Conservation (phyloP, 2,113 vertebrate genomes). For the Thamnophis sirtalis region DNA sequence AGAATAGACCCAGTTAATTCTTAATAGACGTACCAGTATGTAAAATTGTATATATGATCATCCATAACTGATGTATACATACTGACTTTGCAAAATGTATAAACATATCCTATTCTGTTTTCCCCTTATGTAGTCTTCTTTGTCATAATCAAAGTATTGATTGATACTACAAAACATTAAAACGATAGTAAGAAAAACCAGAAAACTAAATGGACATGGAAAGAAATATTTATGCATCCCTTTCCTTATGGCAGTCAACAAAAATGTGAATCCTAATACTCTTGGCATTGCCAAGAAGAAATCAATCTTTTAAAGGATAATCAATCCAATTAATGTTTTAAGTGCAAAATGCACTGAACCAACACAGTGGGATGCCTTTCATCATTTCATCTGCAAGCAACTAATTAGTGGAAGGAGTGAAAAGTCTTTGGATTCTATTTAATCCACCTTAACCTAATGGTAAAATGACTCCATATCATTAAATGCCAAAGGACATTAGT, state of each 20-base stretch:
- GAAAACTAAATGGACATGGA: not conserved
- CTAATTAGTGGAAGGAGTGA: constrained; percentile 53
- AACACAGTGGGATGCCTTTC: constrained; percentile 46
- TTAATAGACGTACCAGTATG: not conserved
- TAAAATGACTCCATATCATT: constrained; percentile 52
- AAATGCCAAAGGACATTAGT: constrained; percentile 45
- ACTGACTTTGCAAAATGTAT: not conserved
- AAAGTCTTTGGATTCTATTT: constrained; percentile 48
- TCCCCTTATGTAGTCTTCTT: not conserved
- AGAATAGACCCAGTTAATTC: not conserved
- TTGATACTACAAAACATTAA: not conserved
- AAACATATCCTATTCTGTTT: not conserved
- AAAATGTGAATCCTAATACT: constrained; percentile 30
- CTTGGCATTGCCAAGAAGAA: constrained; percentile 37
- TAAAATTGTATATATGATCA: not conserved
- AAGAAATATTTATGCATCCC: constrained; percentile 7
- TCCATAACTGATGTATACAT: not conserved
- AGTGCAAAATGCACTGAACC: constrained; percentile 54
- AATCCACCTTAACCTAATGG: constrained; percentile 51
- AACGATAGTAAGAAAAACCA: not conserved
- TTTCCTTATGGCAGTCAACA: constrained; percentile 20
- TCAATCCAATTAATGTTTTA: constrained; percentile 55
- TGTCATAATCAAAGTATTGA: not conserved
- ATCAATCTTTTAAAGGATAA: constrained; percentile 33
- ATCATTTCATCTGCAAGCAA: constrained; percentile 54